Conservation (phyloP, 1,140 invertebrate species). For the Stratiolaelaps scimitus region DNA sequence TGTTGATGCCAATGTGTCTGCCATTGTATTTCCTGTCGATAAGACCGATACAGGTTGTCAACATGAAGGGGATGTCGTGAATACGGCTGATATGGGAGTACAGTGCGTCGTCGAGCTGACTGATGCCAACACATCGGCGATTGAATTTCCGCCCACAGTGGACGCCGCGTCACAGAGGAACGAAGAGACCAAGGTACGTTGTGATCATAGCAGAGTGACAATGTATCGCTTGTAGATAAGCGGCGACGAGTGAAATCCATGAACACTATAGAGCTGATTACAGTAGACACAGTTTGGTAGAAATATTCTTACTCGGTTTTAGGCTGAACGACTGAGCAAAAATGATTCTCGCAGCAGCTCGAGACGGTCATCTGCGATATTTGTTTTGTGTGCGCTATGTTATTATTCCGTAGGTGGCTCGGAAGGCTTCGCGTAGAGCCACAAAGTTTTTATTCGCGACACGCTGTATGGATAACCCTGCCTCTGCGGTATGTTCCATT, state of each 20-base stretch:
- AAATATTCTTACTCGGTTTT: not conserved
- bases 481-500: constrained; percentile 9
- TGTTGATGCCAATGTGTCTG: no score
- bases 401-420: no score
- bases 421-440: no score
- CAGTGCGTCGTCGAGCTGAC: not conserved
- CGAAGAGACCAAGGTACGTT: not conserved
- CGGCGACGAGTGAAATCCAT: not conserved
- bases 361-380: not conserved
- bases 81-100: not conserved
- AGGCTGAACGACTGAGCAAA: not conserved
- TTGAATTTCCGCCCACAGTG: not conserved
- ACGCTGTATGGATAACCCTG: constrained; percentile 19
- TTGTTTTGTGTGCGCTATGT: no score
- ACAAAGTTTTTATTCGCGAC: constrained; percentile 8
- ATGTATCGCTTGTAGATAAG: not conserved
- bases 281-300: not conserved
- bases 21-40: no score
- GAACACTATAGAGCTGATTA: not conserved
- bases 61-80: no score
- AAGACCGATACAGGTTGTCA: not conserved
- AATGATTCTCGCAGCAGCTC: not conserved
- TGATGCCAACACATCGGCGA: not conserved
- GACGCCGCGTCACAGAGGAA: not conserved
- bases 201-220: not conserved